Evolutionary conservation across 2,888 invertebrate species (phyloP).

Genomic region (Trichogramma dendrolimi): DNA sequence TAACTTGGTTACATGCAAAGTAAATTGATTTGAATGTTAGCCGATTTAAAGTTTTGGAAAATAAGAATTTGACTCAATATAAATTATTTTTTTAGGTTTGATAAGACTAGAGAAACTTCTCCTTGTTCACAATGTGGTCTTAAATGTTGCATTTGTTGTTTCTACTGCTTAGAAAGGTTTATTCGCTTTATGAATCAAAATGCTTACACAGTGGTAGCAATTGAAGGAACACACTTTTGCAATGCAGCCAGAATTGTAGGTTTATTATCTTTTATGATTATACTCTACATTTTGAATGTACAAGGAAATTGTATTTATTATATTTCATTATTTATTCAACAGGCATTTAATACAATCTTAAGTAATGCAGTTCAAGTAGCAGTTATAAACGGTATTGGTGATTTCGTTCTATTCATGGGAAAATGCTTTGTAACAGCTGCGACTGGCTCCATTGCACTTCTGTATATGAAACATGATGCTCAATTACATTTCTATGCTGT

Average conservation of each 20-base stretch:
- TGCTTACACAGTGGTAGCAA: constrained; percentile 90
- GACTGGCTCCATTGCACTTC: constrained; percentile 73
- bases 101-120: constrained; percentile 66
- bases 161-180: constrained; percentile 86
- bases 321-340: constrained; percentile 34
- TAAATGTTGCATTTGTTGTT: constrained; percentile 83
- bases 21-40: constrained; percentile 54
- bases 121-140: constrained; percentile 71
- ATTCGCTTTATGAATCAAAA: constrained; percentile 90
- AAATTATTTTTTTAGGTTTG: constrained; percentile 55
- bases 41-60: not conserved
- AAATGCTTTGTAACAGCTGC: constrained; percentile 79
- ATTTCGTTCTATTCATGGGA: constrained; percentile 87
- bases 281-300: not conserved
- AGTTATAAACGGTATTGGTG: constrained; percentile 88
- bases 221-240: constrained; percentile 86
- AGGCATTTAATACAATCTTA: constrained; percentile 84
- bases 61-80: not conserved
- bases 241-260: constrained; percentile 82
- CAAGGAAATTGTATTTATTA: not conserved
- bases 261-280: constrained; percentile 25
- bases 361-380: constrained; percentile 83
- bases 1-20: constrained; percentile 87
- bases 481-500: constrained; percentile 79
- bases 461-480: constrained; percentile 69